Evolutionary conservation across 1,140 invertebrate genomes (phyloP), one percentile per base, ranked within the genome.

Genomic region (Gryllus bimaculatus): DNA sequence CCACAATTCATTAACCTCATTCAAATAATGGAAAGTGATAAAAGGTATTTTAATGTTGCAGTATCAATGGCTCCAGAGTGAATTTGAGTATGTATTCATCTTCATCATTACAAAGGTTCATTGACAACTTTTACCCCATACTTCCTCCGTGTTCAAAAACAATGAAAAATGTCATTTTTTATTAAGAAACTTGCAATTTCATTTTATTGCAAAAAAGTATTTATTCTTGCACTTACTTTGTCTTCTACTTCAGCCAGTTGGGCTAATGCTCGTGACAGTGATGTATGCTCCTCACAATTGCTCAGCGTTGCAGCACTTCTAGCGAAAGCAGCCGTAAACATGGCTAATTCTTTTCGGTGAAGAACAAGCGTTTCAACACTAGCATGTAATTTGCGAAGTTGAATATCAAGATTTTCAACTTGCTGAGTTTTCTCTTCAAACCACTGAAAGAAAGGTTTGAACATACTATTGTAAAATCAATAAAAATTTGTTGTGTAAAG

Each of bases 401-500:
- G 95, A 26, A 90, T 89, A 85, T 99, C 98, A 47, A 99, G 87
- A 75, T 93, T 93, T 83, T 99, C 98, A 78, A 99, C 91, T 86
- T 98, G 95, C 21, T 92, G 90, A 21, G 93, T 92, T 84, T 96
- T 98, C 84, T 99, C 97, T 85, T 99, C 97, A 88, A 99, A 99
- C 98, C 98, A 99, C 95, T 98, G 86, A 77, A 87, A 86, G 80
- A 66, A 66, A 7, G 26, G 26, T 39, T 39, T 39, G 5, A 39
- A 39, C 5, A 5, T 39, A 39, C 26, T 39, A 39, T 39, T 39
- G 5, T 39, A 5, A 39, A 39, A 39, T 39, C 26, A 39, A 39
- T 39, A 39, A 39, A 39, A 39, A 39, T 39, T 39, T 39, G 26
- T 5, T 39, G 26, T 39, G 26, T 39, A 39, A 39, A 39, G 26